These are phyloP conservation scores for Acanthurus lineatus DNA, from an alignment of 2,797 vertebrate species.

Conservation along the genomic window DNA sequence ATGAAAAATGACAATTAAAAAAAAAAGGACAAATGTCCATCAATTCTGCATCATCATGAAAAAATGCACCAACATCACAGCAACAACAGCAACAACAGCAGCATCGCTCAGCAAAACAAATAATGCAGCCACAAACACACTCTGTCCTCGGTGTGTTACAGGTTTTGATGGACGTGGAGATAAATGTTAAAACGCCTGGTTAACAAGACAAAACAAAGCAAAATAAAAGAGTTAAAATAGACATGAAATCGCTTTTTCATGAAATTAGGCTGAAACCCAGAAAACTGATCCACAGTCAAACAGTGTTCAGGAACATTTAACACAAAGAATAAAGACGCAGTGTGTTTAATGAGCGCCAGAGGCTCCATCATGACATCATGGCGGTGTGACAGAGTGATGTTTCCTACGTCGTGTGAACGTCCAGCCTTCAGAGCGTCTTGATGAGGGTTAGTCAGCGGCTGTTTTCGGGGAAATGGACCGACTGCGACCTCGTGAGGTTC, in stretches of 20 bases:
- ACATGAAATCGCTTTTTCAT: not conserved
- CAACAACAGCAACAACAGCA: too few relatives aligned
- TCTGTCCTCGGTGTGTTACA: too few relatives aligned
- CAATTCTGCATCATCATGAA: too few relatives aligned
- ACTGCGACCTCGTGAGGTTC: slow-evolving; percentile 59
- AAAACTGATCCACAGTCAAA: slow-evolving; percentile 21
- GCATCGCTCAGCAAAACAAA: too few relatives aligned
- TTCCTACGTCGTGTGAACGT: slow-evolving; percentile 28
- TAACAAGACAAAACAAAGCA: not conserved
- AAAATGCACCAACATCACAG: too few relatives aligned
- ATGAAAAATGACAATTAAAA: too few relatives aligned
- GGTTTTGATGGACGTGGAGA: too few relatives aligned
- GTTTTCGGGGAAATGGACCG: slow-evolving; percentile 22
- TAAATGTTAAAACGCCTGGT: too few relatives aligned
- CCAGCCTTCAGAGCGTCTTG: slow-evolving; percentile 31
- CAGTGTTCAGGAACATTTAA: slow-evolving; percentile 52
- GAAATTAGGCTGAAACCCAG: slow-evolving; percentile 2
- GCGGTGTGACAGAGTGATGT: slow-evolving; percentile 33
- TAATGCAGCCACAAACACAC: too few relatives aligned
- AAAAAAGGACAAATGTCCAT: too few relatives aligned
- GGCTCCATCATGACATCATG: slow-evolving; percentile 39
- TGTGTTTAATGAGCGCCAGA: too few relatives aligned
- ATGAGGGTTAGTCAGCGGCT: slow-evolving; percentile 50
- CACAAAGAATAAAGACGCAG: slow-evolving; percentile 40
- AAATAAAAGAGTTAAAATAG: not conserved